Conservation (phyloP, 2,113 vertebrate genomes). For the Miniopterus natalensis region DNA sequence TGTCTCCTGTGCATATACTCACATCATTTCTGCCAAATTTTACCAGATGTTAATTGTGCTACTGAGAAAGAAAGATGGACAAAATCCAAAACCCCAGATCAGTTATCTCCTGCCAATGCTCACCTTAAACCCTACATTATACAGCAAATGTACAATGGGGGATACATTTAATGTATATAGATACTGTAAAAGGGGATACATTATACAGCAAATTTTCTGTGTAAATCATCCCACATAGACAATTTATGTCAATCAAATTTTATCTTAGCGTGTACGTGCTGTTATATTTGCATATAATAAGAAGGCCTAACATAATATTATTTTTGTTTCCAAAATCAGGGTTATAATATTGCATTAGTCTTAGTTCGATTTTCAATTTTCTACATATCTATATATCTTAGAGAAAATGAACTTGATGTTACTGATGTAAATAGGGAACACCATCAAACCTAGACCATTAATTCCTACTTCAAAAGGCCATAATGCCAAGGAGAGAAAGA, state of each 20-base stretch:
- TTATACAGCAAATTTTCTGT: background rate
- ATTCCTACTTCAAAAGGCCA: background rate
- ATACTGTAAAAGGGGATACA: background rate
- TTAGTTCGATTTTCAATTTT: background rate
- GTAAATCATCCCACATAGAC: background rate
- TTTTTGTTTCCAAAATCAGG: background rate
- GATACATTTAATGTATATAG: no score
- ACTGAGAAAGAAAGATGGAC: constrained; percentile 69
- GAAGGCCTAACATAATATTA: background rate
- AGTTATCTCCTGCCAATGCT: constrained; percentile 59
- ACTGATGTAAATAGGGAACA: background rate
- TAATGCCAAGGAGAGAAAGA: background rate
- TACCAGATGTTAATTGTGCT: constrained; percentile 78
- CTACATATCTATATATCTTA: background rate
- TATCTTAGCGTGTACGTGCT: background rate
- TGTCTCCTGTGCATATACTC: constrained; percentile 72
- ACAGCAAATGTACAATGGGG: background rate
- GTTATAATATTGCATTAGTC: background rate
- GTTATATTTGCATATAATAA: background rate
- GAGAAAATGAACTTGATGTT: background rate
- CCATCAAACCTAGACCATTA: background rate
- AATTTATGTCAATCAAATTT: background rate
- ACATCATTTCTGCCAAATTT: constrained; percentile 67
- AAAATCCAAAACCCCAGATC: constrained; percentile 63
- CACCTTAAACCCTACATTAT: constrained; percentile 63